These are phyloP conservation scores for Nerophis ophidion DNA, from an alignment of 2,113 vertebrate species.

Conservation along the genomic window DNA sequence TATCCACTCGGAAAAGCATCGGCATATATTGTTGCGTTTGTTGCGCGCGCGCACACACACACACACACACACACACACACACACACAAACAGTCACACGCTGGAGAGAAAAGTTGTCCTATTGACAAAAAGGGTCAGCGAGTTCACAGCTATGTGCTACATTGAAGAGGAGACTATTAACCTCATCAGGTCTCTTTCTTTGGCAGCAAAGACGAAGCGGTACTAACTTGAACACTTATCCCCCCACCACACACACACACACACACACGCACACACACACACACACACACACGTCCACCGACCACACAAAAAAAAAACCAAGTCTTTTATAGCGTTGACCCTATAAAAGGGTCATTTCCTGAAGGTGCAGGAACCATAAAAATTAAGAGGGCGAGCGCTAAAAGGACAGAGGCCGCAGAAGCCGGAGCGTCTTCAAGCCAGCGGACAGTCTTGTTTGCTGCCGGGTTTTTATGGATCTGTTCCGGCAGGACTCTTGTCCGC, in stretches of 20 bases:
- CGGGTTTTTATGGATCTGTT: constrained; percentile 73
- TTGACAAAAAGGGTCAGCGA: constrained; percentile 81
- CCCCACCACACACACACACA: constrained; percentile 49
- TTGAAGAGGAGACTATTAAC: constrained; percentile 85
- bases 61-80: constrained; percentile 44
- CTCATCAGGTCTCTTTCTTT: constrained; percentile 80
- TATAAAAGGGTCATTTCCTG: constrained; percentile 87
- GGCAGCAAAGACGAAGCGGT: constrained; percentile 73
- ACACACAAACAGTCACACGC: constrained; percentile 53
- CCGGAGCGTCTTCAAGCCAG: constrained; percentile 65
- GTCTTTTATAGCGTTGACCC: constrained; percentile 90
- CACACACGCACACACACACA: constrained; percentile 30
- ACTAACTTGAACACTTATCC: constrained; percentile 74
- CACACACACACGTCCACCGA: constrained; percentile 45
- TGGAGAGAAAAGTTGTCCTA: constrained; percentile 74
- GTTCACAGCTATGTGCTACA: constrained; percentile 86
- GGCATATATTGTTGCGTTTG: constrained; percentile 37
- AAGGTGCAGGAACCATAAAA: constrained; percentile 91
- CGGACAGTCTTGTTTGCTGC: constrained; percentile 58
- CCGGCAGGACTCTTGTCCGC: constrained; percentile 69
- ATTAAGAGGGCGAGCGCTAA: constrained; percentile 72
- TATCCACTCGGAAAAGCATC: constrained; percentile 25
- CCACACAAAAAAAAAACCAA: constrained; percentile 74
- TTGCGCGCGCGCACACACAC: constrained; percentile 27
- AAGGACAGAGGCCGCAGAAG: constrained; percentile 69